Evolutionary conservation across 2,797 vertebrate genomes (phyloP), one percentile per base, ranked within the genome.

Genomic region (Okamejei kenojei): DNA sequence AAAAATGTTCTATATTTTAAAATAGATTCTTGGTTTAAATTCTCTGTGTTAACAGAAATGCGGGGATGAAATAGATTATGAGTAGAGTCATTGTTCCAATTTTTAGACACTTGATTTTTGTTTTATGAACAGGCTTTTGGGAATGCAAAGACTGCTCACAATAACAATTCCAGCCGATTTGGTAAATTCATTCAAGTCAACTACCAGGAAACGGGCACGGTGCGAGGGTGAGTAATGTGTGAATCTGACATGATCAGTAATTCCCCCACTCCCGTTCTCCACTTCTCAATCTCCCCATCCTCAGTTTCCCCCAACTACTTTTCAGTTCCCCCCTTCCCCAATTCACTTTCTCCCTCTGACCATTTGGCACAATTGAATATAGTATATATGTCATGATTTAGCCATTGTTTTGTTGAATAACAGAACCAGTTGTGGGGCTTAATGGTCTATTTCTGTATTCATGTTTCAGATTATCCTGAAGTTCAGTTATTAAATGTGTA

Each of bases 171-270:
- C 0, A 99, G 99, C 95, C 98, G 99, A 94, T 99, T 99, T 91
- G 99, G 99, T 93, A 99, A 99, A 94, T 99, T 99, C 95, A 99
- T 99, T 94, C 99, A 99, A 96, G 99, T 99, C 94, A 99, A 99
- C 95, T 99, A 99, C 95, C 98, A 99, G 95, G 98, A 99, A 97
- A 99, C 98, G 0, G 99, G 99, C 96, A 99, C 98, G 0, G 99
- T 99, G 90, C 96, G 98, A 94, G 99, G 99, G 99, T 99, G 94
- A 99, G 97, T 93, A 74, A 2, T 15, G 23, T 38, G 68, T 45
- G 65, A 91, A 38, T 29, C 54, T 86, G 58, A n/a, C 82, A 26
- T 13, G 58, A 61, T n/a, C 6, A 61, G 13, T 45, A 54, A 54
- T 54, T 54, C 45, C 45, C 5, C 45, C 45, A 54, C 5, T 54